Percentiles rank a stretch among this genome's conserved stretches.
Evolutionary conservation across 2,888 invertebrate species (phyloP).

Genomic region (Pristionchus exspectatus): DNA sequence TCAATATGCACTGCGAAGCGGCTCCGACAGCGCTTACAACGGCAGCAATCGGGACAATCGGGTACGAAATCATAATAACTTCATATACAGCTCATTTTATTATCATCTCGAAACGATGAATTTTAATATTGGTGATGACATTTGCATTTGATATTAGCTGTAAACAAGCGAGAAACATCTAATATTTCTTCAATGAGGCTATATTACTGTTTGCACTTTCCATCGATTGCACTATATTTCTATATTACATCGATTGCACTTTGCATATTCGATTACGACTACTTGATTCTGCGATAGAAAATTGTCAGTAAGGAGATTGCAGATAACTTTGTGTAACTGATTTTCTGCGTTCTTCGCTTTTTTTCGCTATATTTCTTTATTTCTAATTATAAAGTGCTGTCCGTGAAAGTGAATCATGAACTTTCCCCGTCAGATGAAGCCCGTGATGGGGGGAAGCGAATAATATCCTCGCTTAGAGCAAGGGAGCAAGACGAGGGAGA

Average conservation of each 20-base stretch:
- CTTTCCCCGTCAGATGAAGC: conserved; percentile 12
- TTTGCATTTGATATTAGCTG: background rate
- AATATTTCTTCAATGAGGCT: no score
- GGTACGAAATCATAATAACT: conserved; percentile 56
- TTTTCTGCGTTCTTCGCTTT: background rate
- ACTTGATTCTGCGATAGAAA: no score
- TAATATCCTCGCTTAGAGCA: background rate
- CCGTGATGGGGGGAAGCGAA: background rate
- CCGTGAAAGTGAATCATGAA: background rate
- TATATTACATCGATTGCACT: background rate
- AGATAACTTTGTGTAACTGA: no score
- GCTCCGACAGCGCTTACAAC: conserved; percentile 75
- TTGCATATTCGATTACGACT: background rate
- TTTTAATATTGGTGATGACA: background rate
- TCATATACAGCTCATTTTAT: background rate
- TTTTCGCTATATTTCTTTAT: background rate
- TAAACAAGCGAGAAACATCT: background rate
- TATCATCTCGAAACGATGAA: background rate
- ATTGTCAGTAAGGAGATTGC: no score
- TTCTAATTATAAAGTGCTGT: background rate
- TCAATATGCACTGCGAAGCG: conserved; percentile 77
- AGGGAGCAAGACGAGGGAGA: background rate
- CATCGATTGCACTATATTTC: background rate
- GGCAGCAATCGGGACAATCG: conserved; percentile 76
- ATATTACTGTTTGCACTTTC: background rate